Base-by-base conservation (phyloP, 2,888 invertebrate genomes). In the Coleophora deauratella region DNA sequence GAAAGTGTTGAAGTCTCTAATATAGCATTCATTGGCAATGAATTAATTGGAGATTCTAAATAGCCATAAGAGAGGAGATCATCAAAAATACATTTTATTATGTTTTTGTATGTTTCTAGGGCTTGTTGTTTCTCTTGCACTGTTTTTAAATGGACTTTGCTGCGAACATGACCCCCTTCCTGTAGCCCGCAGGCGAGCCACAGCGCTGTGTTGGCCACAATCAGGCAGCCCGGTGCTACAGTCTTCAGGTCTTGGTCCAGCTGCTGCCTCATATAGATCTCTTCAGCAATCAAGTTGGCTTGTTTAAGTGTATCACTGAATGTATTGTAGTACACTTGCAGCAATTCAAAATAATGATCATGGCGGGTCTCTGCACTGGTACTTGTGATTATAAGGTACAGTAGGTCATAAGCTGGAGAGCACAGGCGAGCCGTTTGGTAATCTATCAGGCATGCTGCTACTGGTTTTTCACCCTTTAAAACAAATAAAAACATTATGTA, bases 141-240 rank as follows among this genome's bases (percentile, higher is more conserved):
- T 2, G 68, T 73, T 0, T 42, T 52, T 34, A 51, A 68, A 15
- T 69, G 45, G 4, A 52, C 49, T 49, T 77, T 84, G 47, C 82
- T 84, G 36, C 62, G 66, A 0, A 84, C 75, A 65, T 81, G 77
- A 0, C 84, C 85, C 42, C 77, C 82, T 52, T 75, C 60, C 49
- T 84, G 84, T 31, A 82, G 50, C 0, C 84, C 84, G 49, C 62
- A 69, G 1, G 62, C 64, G 1, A 84, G 52, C 82, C 84, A 84
- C 9, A 80, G 38, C 1, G 82, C 78, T 32, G 79, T 80, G 46
- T 84, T 84, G 0, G 75, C 80, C 13, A 74, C 61, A 40, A 81
- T 77, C 8, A 81, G 55, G 48, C 76, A 75, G 9, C 77, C 69
- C 10, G 79, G 77, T 2, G 66, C 68, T 9, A 82, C 76, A 2